Evolutionary conservation across 30 jellyfish, hydroid and myxozoan genomes (phyloP).

Genomic region (Chrysaora quinquecirrha): DNA sequence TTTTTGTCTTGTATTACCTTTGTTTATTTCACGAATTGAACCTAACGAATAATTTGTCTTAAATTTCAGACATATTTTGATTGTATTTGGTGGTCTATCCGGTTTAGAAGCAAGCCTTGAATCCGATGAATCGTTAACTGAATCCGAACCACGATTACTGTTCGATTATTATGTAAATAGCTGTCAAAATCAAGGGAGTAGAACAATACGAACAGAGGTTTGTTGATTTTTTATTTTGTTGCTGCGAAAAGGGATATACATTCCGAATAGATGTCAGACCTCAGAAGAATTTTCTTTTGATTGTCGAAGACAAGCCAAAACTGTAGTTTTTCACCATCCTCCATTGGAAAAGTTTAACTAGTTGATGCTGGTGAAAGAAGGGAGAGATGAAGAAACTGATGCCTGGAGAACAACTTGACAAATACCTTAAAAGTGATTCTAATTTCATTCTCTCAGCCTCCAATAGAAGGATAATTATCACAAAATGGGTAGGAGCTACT

Average conservation of each 20-base stretch:
- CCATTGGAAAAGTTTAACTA: background rate
- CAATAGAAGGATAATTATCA: background rate
- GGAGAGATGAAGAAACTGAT: background rate
- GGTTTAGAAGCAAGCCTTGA: conserved; percentile 93
- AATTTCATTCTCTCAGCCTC: background rate
- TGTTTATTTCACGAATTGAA: no score
- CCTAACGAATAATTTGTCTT: no score
- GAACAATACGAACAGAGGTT: conserved; percentile 94
- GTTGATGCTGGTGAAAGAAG: background rate
- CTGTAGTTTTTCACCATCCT: background rate
- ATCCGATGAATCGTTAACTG: conserved; percentile 80
- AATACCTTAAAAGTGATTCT: background rate
- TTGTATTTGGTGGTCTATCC: conserved; percentile 91
- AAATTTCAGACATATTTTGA: conserved; percentile 82
- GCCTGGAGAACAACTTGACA: background rate
- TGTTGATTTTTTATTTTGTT: background rate
- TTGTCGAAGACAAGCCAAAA: background rate
- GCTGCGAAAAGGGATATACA: no score
- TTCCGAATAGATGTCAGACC: no score
- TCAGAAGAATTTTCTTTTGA: background rate
- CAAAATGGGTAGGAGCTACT: background rate
- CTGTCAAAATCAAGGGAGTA: conserved; percentile 90
- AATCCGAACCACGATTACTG: conserved; percentile 77
- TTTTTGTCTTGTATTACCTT: no score
- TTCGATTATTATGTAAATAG: conserved; percentile 81